Base-by-base conservation (phyloP, 2,888 invertebrate genomes). In the Tenthredo distinguenda region DNA sequence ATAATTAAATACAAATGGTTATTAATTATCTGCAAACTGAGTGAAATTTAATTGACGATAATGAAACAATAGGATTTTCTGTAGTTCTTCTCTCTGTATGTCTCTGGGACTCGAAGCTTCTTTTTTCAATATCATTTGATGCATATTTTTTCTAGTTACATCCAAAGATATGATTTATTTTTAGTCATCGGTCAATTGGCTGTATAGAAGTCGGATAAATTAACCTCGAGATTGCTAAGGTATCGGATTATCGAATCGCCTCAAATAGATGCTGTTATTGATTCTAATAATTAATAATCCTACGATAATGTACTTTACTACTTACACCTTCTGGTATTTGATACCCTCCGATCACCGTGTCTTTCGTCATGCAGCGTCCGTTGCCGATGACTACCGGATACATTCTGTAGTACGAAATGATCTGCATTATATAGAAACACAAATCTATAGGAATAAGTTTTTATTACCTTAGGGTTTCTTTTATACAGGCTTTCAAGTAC, bases 321-420 rank as follows among this genome's bases (percentile, higher is more conserved):
- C 96, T 95, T 94, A 97, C 97, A 86, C 97, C 97, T 94, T 96
- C 96, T 0, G 97, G 97, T 88, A 97, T 95, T 86, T 95, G 95
- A 90, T 96, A 97, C 15, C 97, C 97, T 87, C 96, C 95, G 81
- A 97, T 95, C 0, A 96, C 94, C 26, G 96, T 95, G 88, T 97
- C 96, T 90, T 95, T 96, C 58, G 96, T 96, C 74, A 96, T 94
- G 87, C 96, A 96, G 84, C 97, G 94, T 1, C 96, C 96, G 88
- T 97, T 96, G 21, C 97, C 97, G 83, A 97, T 96, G 0, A 97
- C 97, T 26, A 97, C 96, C 0, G 97, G 97, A 92, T 95, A 97
- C 95, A 97, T 95, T 90, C 97, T 96, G 92, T 81, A 94, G 94
- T 86, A 65, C 84, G 43, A 65, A 10, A 40, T 21, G 12, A 82